Base-by-base conservation (phyloP, 2,888 invertebrate species). In the Heterodera filipjevi region DNA sequence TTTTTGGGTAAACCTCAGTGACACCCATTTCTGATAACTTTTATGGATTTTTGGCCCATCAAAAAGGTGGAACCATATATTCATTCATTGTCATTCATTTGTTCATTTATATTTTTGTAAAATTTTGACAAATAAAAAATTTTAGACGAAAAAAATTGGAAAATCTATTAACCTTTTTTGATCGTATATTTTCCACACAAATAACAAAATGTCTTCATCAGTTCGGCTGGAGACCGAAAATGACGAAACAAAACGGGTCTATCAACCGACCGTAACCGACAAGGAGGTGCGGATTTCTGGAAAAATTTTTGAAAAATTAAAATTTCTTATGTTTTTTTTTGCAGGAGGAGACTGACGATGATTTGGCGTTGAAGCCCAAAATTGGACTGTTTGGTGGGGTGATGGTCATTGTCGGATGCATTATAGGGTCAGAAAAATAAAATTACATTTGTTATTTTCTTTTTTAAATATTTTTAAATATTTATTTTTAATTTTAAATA, bases 401-500 rank as follows among this genome's bases (percentile, higher is more conserved):
- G 59, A 85, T 86, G 85, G 81, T 85, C 66, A 86, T 85, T 53
- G 82, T 85, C 49, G 85, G 85, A 10, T 84, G 84, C 77, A 85
- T 85, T 35, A 85, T 85, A 71, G 85, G 85, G n/a, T 59, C 53
- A 53, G 59, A 19, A 59, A n/a, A 59, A 59, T 39, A 39, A 39
- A 39, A 39, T 39, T 39, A 10, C 39, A 39, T 39, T 39, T 39
- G 39, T 10, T 10, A 39, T n/a, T n/a, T n/a, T n/a, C n/a, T n/a
- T n/a, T n/a, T n/a, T n/a, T n/a, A n/a, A n/a, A n/a, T n/a, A n/a
- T n/a, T n/a, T n/a, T n/a, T n/a, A n/a, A n/a, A n/a, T n/a, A n/a
- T n/a, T n/a, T n/a, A n/a, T n/a, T n/a, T n/a, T n/a, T n/a, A n/a
- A n/a, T n/a, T n/a, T n/a, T n/a, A n/a, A n/a, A n/a, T n/a, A n/a